Evolutionary conservation across 2,888 invertebrate genomes (phyloP).

Genomic region (Mythimna lalbum): DNA sequence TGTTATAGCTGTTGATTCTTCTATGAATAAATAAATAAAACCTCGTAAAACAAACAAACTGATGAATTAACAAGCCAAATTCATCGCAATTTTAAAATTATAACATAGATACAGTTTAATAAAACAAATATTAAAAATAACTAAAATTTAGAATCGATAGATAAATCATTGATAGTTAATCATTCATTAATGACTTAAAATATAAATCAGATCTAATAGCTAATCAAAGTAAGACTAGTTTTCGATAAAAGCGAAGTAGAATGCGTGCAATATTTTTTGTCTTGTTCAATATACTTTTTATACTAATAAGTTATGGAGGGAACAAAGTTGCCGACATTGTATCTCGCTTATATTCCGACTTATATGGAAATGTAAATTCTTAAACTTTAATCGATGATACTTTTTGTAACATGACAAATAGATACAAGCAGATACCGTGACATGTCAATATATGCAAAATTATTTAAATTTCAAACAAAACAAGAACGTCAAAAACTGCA

Average conservation of each 20-base stretch:
- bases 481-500: conserved; percentile 12
- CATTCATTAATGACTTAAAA: conserved; percentile 52
- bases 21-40: background rate
- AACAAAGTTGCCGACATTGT: conserved; percentile 44
- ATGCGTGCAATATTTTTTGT: conserved; percentile 43
- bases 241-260: conserved; percentile 31
- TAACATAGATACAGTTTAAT: background rate
- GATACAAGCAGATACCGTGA: background rate
- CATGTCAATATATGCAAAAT: conserved; percentile 4
- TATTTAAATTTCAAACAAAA: background rate
- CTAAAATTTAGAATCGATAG: conserved; percentile 36
- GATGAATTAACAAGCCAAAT: conserved; percentile 16
- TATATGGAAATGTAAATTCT: conserved; percentile 37
- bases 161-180: conserved; percentile 59
- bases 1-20: no score
- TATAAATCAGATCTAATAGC: conserved; percentile 59
- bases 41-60: conserved; percentile 5
- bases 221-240: conserved; percentile 37
- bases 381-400: conserved; percentile 20
- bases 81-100: conserved; percentile 6
- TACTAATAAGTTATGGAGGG: conserved; percentile 36
- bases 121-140: conserved; percentile 18
- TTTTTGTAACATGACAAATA: conserved; percentile 15
- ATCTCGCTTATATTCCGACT: background rate
- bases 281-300: conserved; percentile 43